These are phyloP conservation scores for Epizoanthus ramosus DNA, from an alignment of 92 coral and sea anemone genomes.

Conservation along the genomic window DNA sequence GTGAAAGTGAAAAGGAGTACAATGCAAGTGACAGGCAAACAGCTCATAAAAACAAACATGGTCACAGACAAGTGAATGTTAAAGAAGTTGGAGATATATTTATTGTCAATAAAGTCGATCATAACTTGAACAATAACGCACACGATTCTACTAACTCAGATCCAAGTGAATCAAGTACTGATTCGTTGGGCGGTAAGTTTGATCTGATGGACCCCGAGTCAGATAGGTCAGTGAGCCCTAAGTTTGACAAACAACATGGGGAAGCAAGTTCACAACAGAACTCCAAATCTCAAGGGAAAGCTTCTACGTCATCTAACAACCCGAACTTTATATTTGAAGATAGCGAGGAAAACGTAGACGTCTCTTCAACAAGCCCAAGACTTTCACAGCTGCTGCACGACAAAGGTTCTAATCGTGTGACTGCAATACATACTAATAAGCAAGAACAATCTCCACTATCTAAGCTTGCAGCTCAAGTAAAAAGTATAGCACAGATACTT, in stretches of 20 bases:
- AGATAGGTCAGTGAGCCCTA: neutral
- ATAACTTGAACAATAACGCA: neutral
- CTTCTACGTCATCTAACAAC: neutral
- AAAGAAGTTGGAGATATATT: slow-evolving; percentile 28
- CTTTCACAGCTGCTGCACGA: neutral
- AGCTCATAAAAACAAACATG: neutral
- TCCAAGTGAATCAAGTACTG: neutral
- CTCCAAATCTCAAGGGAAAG: neutral
- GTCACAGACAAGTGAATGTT: slow-evolving; percentile 4
- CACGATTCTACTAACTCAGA: neutral
- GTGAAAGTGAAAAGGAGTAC: neutral
- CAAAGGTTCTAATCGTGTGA: neutral
- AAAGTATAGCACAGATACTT: slow-evolving; percentile 37
- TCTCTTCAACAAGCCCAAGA: neutral
- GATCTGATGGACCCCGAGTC: slow-evolving; percentile 35
- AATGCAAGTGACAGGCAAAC: neutral
- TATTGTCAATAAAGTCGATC: slow-evolving; percentile 14
- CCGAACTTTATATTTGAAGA: slow-evolving; percentile 1
- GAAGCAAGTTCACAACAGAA: neutral
- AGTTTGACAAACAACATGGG: neutral
- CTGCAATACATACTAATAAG: neutral
- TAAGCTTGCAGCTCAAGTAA: slow-evolving; percentile 16
- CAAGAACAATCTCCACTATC: slow-evolving; percentile 12
- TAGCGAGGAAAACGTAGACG: neutral
- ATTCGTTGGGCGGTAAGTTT: neutral